Conservation (phyloP, 2,888 invertebrate species). For the Chymomyza procnemis region DNA sequence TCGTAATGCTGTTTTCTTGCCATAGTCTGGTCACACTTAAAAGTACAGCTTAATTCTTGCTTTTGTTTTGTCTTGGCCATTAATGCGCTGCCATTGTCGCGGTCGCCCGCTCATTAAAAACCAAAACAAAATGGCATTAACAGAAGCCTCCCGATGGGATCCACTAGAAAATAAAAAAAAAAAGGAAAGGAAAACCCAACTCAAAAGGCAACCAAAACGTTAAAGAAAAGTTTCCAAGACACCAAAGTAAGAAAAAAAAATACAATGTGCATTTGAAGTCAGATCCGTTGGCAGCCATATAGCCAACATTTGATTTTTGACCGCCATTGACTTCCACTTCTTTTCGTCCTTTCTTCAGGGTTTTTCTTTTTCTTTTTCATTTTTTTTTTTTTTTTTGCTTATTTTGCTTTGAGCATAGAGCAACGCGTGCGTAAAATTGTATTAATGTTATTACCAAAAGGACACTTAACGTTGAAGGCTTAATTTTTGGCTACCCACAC, state of each 20-base stretch:
- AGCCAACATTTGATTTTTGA: conserved; percentile 21
- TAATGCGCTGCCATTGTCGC: conserved; percentile 12
- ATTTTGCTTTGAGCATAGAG: conserved; percentile 5
- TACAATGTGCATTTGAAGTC: conserved; percentile 6
- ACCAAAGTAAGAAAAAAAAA: conserved; percentile 14
- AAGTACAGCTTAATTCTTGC: conserved; percentile 16
- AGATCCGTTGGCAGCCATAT: background rate
- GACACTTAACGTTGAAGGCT: conserved; percentile 51
- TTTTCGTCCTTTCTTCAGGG: background rate
- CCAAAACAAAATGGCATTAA: conserved; percentile 6
- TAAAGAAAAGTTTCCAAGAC: conserved; percentile 7
- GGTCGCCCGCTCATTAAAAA: conserved; percentile 28
- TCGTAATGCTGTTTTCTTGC: background rate
- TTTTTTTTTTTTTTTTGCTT: no score
- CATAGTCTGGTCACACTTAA: background rate
- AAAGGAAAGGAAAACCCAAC: background rate
- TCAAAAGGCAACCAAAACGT: background rate
- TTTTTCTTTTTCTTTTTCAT: no score
- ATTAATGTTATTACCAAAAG: conserved; percentile 53
- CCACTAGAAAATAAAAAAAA: background rate
- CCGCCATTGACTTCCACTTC: background rate
- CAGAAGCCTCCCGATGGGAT: background rate
- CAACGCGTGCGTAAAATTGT: conserved; percentile 61
- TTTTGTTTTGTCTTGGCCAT: conserved; percentile 32
- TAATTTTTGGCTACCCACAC: conserved; percentile 38